phyloP scores from a whole-genome alignment of 2,888 invertebrate species.

The Epinotia brunnichana region DNA sequence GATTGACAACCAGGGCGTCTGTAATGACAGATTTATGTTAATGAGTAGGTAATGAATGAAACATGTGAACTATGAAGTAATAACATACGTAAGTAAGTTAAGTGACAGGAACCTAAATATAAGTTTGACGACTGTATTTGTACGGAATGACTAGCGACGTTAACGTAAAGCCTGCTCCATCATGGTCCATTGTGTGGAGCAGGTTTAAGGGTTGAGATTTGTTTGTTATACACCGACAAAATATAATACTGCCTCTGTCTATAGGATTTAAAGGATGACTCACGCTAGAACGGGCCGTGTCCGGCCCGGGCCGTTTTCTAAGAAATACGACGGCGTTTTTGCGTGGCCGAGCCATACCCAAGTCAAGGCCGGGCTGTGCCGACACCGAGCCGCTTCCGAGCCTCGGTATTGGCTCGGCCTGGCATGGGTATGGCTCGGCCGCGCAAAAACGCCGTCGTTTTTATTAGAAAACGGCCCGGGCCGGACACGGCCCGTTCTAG shows the following conservation, averaged over 20 bases:
- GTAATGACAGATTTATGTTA: conserved; percentile 49
- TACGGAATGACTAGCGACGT: neutral
- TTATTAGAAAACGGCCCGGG: no score
- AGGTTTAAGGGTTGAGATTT: neutral
- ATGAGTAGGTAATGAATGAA: neutral
- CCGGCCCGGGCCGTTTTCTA: no score
- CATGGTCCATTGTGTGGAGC: neutral
- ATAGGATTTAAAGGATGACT: no score
- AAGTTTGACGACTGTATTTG: neutral
- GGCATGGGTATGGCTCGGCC: no score
- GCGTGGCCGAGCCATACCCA: no score
- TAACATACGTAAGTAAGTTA: neutral
- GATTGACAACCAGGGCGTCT: conserved; percentile 78
- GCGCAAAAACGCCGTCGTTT: no score
- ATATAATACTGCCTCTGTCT: neutral
- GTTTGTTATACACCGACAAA: neutral
- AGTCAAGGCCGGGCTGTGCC: no score
- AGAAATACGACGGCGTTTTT: no score
- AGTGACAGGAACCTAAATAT: conserved; percentile 2
- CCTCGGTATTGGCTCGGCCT: no score
- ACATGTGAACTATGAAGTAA: neutral
- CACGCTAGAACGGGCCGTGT: no score
- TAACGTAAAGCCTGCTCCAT: neutral
- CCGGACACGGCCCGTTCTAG: no score
- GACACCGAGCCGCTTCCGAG: no score